Evolutionary conservation across 2,113 vertebrate species (phyloP).

Genomic region (Carlito syrichta): DNA sequence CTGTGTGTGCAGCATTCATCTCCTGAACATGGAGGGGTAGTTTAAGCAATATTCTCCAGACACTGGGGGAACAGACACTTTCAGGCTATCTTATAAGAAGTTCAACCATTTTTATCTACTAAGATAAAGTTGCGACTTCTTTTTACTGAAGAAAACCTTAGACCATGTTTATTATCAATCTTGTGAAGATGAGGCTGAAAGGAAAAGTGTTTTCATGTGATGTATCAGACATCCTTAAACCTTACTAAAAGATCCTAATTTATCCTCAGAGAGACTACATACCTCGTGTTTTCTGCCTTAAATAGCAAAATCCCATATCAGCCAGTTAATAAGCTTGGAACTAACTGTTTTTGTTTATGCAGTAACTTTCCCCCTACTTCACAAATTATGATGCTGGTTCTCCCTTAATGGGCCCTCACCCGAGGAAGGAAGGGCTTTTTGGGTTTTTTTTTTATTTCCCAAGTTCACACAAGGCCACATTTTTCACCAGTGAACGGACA

Average conservation of each 20-base stretch:
- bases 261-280: neutral
- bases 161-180: no score
- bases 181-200: neutral
- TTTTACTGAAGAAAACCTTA: neutral
- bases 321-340: neutral
- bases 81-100: neutral
- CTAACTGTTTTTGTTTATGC: fast-evolving
- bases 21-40: neutral
- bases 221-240: neutral
- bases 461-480: fast-evolving
- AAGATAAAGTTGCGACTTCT: neutral
- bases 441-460: fast-evolving
- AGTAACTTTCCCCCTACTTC: neutral
- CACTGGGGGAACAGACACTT: neutral
- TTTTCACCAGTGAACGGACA: no score
- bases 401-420: fast-evolving
- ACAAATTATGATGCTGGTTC: fast-evolving
- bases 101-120: neutral
- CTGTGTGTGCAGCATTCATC: neutral
- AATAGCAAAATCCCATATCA: neutral
- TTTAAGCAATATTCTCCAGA: neutral
- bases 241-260: neutral
- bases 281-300: neutral
- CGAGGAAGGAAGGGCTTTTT: no score
- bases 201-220: neutral